Evolutionary conservation across 2,113 vertebrate genomes (phyloP), one percentile per base, ranked within the genome.

Genomic region (Amia ocellicauda): DNA sequence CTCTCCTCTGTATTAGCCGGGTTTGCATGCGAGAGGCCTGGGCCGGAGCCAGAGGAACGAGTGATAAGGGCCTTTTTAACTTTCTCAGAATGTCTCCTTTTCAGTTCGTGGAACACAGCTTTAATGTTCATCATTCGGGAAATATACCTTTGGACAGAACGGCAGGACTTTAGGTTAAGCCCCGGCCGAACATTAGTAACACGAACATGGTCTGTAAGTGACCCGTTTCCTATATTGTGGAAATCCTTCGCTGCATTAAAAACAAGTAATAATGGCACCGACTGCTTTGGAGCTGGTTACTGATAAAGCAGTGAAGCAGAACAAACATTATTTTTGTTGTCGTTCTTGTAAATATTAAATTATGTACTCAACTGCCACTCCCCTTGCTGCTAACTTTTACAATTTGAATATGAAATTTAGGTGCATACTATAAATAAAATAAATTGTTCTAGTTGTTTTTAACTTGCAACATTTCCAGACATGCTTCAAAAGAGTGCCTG

Each of bases 21-120:
- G 45, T 81, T n/a, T 82, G 82, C 85, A 78, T 82, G 84, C 86
- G 83, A 89, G 83, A 53, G 58, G 61, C 72, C 42, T 68, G 75
- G 75, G 58, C 67, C 73, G 52, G 67, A 73, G 57, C 56, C 75
- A 76, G 67, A 76, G 58, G 9, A 64, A 71, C 67, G 68, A 75
- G 60, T 66, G 63, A 64, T 60, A 13, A 62, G 66, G 76, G 71
- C 23, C 54, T 74, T 79, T 83, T 77, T 70, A 16, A 23, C n/a
- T 72, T 71, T 69, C 62, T 70, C 64, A 43, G 66, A 56, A 70
- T 59, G 51, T 60, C 56, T 41, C 10, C n/a, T 23, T 42, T 24
- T 56, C 47, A 49, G 45, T 50, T 40, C 50, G 2, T 1, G 52
- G 71, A 59, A 63, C 75, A 69, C 69, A 70, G 61, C 14, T 52